phyloP scores from a whole-genome alignment of 2,888 invertebrate species.

The Neoascia interrupta region DNA sequence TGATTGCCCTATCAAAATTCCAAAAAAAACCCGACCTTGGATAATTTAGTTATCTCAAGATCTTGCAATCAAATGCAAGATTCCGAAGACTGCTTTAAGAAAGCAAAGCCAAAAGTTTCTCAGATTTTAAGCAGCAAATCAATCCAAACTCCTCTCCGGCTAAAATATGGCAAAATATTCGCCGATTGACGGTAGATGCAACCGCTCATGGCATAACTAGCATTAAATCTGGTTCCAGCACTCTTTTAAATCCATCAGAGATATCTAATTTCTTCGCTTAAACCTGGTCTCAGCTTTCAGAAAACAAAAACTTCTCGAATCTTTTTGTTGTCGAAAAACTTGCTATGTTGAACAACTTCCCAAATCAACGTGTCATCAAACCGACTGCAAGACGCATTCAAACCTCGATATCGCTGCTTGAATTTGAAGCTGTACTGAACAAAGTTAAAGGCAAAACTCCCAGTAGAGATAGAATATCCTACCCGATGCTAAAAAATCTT shows the following conservation, averaged over 20 bases:
- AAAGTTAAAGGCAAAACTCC: neutral
- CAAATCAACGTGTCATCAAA: neutral
- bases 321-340: neutral
- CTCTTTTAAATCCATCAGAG: neutral
- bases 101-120: constrained; percentile 1
- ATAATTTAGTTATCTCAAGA: neutral
- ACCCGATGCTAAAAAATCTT: neutral
- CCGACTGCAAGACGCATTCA: neutral
- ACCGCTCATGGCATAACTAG: neutral
- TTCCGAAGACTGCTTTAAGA: constrained; percentile 12
- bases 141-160: neutral
- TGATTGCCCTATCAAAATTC: neutral
- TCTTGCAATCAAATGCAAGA: constrained; percentile 4
- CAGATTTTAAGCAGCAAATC: neutral
- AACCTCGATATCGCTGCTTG: neutral
- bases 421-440: neutral
- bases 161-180: no score
- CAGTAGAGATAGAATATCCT: neutral
- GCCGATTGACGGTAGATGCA: neutral
- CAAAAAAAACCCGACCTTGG: neutral
- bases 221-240: no score
- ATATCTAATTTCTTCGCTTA: neutral
- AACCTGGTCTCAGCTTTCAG: neutral
- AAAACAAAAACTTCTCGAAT: neutral
- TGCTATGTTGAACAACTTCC: neutral